phyloP scores from a whole-genome alignment of 2,113 vertebrate genomes.

The Herpetotheres cachinnans region DNA sequence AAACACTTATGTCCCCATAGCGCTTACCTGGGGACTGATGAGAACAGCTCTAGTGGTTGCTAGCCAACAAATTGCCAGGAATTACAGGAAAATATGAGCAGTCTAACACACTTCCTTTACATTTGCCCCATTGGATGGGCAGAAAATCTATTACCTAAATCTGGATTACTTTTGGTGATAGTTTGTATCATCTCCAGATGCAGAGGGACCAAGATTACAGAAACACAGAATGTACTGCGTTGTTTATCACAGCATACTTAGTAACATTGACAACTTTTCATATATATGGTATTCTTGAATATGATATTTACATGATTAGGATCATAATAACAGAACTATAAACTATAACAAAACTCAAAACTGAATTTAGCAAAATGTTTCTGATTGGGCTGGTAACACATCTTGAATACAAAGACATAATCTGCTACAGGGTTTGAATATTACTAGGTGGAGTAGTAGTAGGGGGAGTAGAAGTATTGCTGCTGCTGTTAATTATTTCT shows the following conservation, averaged over 20 bases:
- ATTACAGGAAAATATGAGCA: not conserved
- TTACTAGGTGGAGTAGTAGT: not conserved
- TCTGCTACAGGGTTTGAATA: rapidly evolving
- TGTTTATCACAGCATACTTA: not conserved
- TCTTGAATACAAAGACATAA: not conserved
- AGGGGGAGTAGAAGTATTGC: not conserved
- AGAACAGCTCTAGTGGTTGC: not conserved
- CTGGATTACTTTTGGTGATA: not conserved
- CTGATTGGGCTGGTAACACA: not conserved
- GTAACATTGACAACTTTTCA: not conserved
- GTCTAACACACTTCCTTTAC: not conserved
- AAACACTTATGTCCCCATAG: not conserved
- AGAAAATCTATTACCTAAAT: not conserved
- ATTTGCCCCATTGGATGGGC: not conserved
- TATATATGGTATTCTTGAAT: not conserved
- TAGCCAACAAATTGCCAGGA: not conserved
- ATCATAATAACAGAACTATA: not conserved
- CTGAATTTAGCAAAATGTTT: not conserved
- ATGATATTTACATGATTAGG: not conserved
- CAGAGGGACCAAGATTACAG: not conserved
- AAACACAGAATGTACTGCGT: not conserved
- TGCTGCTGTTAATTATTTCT: not conserved
- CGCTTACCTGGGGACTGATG: not conserved
- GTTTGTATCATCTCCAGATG: not conserved
- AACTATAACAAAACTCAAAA: not conserved